Base-by-base conservation (phyloP, 2,113 vertebrate genomes). In the Cephalopterus ornatus region DNA sequence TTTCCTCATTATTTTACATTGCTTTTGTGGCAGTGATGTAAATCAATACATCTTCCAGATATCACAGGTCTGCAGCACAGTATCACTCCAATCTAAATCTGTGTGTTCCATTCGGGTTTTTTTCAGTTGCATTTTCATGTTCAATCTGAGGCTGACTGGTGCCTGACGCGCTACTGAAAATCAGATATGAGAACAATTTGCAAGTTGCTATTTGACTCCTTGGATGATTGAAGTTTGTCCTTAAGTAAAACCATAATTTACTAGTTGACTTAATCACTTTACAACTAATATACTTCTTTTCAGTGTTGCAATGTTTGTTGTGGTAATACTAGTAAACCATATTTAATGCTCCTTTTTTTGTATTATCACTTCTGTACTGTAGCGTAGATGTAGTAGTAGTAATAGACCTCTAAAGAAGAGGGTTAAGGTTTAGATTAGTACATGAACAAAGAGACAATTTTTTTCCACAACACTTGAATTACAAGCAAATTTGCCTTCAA, bases 401-500 rank as follows among this genome's bases (percentile, higher is more conserved):
- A 83, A 46, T 17, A 85, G 37, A 67, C 6, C 14, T 94, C 50
- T 13, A 62, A 83, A 79, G n/a, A 82, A 76, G 30, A 68, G 30
- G 17, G 12, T 66, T 32, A 52, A 11, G 58, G 8, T 78, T 92
- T 71, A 75, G 22, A 17, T 72, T 3, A 0, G 13, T n/a, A 76
- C 33, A 14, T 28, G 24, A 93, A 82, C 26, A 88, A 59, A 83
- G 41, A 68, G 4, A 49, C 2, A 11, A 2, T 39, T 91, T 79
- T 55, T 88, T 84, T 46, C 30, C 8, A 4, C 59, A 71, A 75
- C 44, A 56, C 49, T 90, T 92, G 47, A 93, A 82, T 85, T 85
- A 79, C 23, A 78, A 87, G 56, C 52, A 94, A 75, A 89, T 92
- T 95, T 89, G 11, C 32, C 39, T 85, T 95, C 84, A 72, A 87